A percentile compares a stretch with the other conserved stretches of the same genome.
phyloP scores from a whole-genome alignment of 1,140 invertebrate species.

The Steinernema khuongi region DNA sequence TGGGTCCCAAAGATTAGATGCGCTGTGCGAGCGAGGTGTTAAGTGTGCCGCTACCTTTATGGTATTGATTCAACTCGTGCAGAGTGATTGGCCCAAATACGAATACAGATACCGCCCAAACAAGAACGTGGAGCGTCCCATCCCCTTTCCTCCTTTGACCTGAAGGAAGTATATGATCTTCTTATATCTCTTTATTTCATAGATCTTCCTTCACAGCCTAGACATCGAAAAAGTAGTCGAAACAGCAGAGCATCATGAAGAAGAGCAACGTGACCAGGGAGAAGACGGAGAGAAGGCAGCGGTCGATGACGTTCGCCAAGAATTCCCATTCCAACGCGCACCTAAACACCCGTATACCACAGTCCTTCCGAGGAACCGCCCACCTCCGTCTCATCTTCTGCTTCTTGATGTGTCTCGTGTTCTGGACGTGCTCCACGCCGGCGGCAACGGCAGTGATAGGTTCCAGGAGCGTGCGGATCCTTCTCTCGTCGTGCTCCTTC shows the following conservation, averaged over 20 bases:
- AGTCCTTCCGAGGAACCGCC: not conserved
- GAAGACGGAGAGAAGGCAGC: constrained; percentile 47
- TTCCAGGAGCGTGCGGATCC: constrained; percentile 42
- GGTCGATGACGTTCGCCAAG: constrained; percentile 54
- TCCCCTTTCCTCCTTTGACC: no score
- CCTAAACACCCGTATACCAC: constrained; percentile 29
- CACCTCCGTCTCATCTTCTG: constrained; percentile 54
- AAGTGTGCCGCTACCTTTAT: no score
- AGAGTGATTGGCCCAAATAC: no score
- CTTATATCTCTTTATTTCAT: no score
- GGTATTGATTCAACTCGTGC: no score
- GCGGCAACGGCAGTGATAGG: constrained; percentile 44
- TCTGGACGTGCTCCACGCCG: constrained; percentile 27
- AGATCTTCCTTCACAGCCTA: no score
- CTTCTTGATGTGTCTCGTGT: constrained; percentile 44
- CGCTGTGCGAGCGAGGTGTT: no score
- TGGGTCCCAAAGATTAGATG: no score
- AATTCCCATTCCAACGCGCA: constrained; percentile 57
- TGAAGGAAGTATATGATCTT: no score
- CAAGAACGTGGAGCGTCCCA: no score
- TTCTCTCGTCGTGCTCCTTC: constrained; percentile 32
- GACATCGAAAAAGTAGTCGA: constrained; percentile 35
- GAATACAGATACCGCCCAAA: no score
- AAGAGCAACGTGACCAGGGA: constrained; percentile 46
- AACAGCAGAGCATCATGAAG: constrained; percentile 46